These are phyloP conservation scores for Agrochola lychnidis DNA, from an alignment of 2,888 invertebrate genomes.

Conservation along the genomic window DNA sequence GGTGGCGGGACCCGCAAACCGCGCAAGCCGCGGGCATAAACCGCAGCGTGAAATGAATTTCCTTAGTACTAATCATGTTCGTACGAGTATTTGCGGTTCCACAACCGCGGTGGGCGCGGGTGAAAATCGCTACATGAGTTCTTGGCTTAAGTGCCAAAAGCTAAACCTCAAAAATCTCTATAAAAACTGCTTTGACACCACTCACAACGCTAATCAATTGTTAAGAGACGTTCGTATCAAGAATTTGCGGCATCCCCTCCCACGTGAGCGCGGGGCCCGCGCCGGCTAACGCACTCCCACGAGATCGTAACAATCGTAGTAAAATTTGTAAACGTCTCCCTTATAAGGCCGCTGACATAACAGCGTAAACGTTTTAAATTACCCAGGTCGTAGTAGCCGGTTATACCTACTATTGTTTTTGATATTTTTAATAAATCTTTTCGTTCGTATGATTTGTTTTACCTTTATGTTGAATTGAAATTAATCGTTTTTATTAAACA, in stretches of 20 bases:
- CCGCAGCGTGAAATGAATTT: no score
- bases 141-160: not conserved
- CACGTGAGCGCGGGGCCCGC: conserved; percentile 41
- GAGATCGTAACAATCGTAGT: conserved; percentile 63
- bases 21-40: no score
- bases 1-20: no score
- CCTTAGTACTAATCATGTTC: no score
- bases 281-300: conserved; percentile 54
- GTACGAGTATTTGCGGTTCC: no score
- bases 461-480: not conserved
- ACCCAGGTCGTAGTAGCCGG: conserved; percentile 33
- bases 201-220: conserved; percentile 9
- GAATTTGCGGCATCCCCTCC: conserved; percentile 31
- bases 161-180: not conserved
- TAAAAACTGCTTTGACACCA: not conserved
- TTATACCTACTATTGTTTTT: conserved; percentile 20
- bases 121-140: no score
- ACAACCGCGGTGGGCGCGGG: no score
- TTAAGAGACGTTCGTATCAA: conserved; percentile 4
- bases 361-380: conserved; percentile 54
- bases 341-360: conserved; percentile 65
- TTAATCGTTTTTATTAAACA: not conserved
- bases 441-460: conserved; percentile 4
- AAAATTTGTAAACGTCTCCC: conserved; percentile 65
- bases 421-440: conserved; percentile 25